Base-by-base conservation (phyloP, 2,797 vertebrate genomes). In the Diceros bicornis region DNA sequence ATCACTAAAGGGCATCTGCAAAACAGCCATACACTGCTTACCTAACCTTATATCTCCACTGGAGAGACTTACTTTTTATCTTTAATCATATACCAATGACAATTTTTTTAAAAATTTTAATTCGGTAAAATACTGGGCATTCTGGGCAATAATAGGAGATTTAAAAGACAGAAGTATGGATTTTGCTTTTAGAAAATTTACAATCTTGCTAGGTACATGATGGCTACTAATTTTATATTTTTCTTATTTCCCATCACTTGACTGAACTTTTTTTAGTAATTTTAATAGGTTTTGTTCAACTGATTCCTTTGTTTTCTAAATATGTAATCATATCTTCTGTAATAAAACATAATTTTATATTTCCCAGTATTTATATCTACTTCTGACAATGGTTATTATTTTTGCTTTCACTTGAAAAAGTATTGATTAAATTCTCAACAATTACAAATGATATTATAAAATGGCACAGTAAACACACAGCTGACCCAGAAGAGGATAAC, bases 141-240 rank as follows among this genome's bases (percentile, higher is more conserved):
- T 69, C 59, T 29, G 21, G 44, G 4, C 34, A 72, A 79, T 59
- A 79, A 64, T n/a, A 32, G 25, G 23, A 16, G 41, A 66, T 37
- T 72, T 71, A 62, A 84, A 62, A 66, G 44, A 72, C 44, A 41
- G 10, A 78, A 88, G 37, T 44, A 83, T 13, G 11, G 10, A 47
- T 88, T 87, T 78, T 89, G 29, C 37, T 90, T 92, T 90, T 64
- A 55, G 64, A 78, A 90, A 71, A 55, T 20, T 61, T 77, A 84
- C 1, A n/a, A 55, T 34, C 37, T 87, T 82, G 14, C 64, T 62
- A 71, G 66, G 57, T 37, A 81, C 23, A 32, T 61, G 20, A 78
- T 27, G 12, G n/a, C 61, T 83, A 62, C 84, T 44, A 81, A 62
- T 66, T 85, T 78, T 71, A 14, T 55, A 84, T 86, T 91, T 85